Conservation (phyloP, 23 tunicate species). For the Oikopleura dioica region DNA sequence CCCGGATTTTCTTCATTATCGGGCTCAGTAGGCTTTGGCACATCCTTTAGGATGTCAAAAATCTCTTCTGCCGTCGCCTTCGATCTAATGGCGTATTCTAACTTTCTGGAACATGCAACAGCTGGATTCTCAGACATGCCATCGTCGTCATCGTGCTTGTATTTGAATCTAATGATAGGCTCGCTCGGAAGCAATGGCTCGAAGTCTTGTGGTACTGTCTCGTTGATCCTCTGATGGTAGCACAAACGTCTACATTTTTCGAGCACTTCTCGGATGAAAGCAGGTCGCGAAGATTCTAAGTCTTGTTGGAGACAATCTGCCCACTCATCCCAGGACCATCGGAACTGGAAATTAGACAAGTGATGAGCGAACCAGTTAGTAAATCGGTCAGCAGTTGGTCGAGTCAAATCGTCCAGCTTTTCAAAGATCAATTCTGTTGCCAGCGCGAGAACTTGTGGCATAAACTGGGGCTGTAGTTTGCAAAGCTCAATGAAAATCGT, state of each 20-base stretch:
- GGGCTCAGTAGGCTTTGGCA: background rate
- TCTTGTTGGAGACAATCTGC: constrained; percentile 38
- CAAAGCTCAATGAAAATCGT: constrained; percentile 73
- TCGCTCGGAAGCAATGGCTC: constrained; percentile 34
- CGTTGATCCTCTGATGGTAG: constrained; percentile 44
- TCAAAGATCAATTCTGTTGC: constrained; percentile 98
- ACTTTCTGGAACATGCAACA: constrained; percentile 5
- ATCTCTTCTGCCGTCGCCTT: constrained; percentile 51
- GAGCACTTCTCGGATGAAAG: constrained; percentile 64
- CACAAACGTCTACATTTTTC: constrained; percentile 57
- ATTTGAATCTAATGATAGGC: constrained; percentile 37
- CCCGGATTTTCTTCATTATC: background rate
- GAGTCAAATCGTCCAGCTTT: constrained; percentile 58
- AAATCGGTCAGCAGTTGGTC: constrained; percentile 49
- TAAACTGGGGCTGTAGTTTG: constrained; percentile 58
- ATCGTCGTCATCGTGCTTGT: constrained; percentile 17
- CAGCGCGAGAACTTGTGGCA: constrained; percentile 93
- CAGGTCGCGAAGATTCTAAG: constrained; percentile 35
- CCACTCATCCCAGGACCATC: constrained; percentile 99
- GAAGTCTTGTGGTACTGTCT: constrained; percentile 46
- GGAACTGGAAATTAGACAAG: constrained; percentile 83
- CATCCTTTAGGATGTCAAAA: constrained; percentile 30
- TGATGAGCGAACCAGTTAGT: constrained; percentile 95
- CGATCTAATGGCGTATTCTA: constrained; percentile 24
- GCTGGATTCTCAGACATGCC: constrained; percentile 15